Evolutionary conservation across 2,113 vertebrate genomes (phyloP), one percentile per base, ranked within the genome.

Genomic region (Ailurus styani): DNA sequence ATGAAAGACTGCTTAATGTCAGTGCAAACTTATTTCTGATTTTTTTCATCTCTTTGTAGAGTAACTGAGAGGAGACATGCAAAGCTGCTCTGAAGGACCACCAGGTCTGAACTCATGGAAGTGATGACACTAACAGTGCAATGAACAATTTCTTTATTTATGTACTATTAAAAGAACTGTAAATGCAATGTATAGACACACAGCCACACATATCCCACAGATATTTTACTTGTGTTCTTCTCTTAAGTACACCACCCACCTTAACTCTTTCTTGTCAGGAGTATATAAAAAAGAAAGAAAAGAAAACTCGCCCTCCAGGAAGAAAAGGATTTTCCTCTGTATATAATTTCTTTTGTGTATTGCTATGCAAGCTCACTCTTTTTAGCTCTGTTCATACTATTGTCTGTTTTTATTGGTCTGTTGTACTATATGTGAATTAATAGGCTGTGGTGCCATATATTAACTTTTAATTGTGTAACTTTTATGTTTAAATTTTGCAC

Each of bases 351-450:
- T 99, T 99, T 99, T 98, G 98, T 99, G 99, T 99, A 99, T 99
- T 99, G 99, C 99, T 99, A 99, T 99, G 99, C 99, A 99, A 99
- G 98, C 98, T 99, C 99, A 98, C 98, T 99, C 98, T 99, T 99
- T 99, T 99, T 98, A 99, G 99, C 99, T 99, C 99, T 98, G 99
- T 99, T 99, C 99, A 99, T 99, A 99, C 98, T 99, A 99, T 98
- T 99, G 99, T 99, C 99, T 99, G 99, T 99, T 99, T 99, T 99
- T 99, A 99, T 98, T 99, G 99, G 99, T 99, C 99, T 99, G 99
- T 99, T 99, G 99, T 99, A 99, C 99, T 99, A 99, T 99, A 99
- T 99, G 99, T 99, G 99, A 99, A 99, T 99, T 99, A 99, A 99
- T 99, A 99, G 99, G 99, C 99, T 99, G 99, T 99, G 99, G 99